Evolutionary conservation across 2,113 vertebrate genomes (phyloP).

Genomic region (Elachura formosa): DNA sequence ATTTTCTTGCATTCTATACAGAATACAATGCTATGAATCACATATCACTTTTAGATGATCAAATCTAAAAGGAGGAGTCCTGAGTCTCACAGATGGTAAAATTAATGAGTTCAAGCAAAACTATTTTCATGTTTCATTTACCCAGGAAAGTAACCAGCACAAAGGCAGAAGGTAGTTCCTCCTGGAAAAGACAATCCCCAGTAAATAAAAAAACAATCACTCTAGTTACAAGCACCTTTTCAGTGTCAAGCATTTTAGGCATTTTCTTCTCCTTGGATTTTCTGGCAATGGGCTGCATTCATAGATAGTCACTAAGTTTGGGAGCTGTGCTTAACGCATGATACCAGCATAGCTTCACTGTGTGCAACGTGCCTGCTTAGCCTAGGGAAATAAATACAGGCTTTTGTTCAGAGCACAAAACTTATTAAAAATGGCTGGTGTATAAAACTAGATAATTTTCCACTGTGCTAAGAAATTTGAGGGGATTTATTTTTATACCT

Average conservation of each 20-base stretch:
- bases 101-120: background rate
- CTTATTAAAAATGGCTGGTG: background rate
- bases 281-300: background rate
- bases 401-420: background rate
- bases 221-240: background rate
- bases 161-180: background rate
- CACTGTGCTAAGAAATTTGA: background rate
- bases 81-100: background rate
- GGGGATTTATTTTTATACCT: background rate
- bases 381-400: background rate
- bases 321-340: background rate
- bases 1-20: background rate
- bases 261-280: background rate
- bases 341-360: background rate
- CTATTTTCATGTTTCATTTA: background rate
- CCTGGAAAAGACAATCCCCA: background rate
- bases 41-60: background rate
- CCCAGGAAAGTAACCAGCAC: background rate
- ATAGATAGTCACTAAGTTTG: background rate
- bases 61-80: background rate
- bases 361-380: background rate
- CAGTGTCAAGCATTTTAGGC: background rate
- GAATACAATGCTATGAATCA: background rate
- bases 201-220: background rate
- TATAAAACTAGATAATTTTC: background rate